Percentiles rank a stretch among this genome's conserved stretches.
Conservation (phyloP, 2,888 invertebrate genomes). For the Prosapia bicincta region DNA sequence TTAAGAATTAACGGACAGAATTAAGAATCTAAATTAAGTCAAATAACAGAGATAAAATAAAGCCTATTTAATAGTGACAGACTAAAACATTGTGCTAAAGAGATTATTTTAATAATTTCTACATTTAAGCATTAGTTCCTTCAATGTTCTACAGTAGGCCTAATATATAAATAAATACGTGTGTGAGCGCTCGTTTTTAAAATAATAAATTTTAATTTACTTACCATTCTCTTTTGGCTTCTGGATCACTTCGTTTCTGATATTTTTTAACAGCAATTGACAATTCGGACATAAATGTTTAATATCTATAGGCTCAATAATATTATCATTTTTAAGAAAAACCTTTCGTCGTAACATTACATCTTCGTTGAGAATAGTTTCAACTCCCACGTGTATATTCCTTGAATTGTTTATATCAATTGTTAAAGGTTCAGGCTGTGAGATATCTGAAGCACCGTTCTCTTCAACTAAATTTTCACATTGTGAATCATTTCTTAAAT, state of each 20-base stretch:
- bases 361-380: neutral
- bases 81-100: too few relatives aligned
- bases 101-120: too few relatives aligned
- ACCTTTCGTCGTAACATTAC: neutral
- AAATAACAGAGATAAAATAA: too few relatives aligned
- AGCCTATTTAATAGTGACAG: too few relatives aligned
- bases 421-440: neutral
- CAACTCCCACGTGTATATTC: neutral
- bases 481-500: neutral
- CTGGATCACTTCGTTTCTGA: neutral
- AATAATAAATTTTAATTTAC: too few relatives aligned
- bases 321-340: neutral
- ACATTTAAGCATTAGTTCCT: too few relatives aligned
- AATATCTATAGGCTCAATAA: neutral
- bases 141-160: too few relatives aligned
- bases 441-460: neutral
- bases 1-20: too few relatives aligned
- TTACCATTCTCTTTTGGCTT: neutral
- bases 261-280: neutral
- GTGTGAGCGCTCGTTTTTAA: too few relatives aligned
- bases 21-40: too few relatives aligned
- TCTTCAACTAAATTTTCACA: neutral
- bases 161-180: too few relatives aligned
- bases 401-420: neutral
- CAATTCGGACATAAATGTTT: neutral